Conservation (phyloP, 2,888 invertebrate genomes). For the Octodonta nipae region DNA sequence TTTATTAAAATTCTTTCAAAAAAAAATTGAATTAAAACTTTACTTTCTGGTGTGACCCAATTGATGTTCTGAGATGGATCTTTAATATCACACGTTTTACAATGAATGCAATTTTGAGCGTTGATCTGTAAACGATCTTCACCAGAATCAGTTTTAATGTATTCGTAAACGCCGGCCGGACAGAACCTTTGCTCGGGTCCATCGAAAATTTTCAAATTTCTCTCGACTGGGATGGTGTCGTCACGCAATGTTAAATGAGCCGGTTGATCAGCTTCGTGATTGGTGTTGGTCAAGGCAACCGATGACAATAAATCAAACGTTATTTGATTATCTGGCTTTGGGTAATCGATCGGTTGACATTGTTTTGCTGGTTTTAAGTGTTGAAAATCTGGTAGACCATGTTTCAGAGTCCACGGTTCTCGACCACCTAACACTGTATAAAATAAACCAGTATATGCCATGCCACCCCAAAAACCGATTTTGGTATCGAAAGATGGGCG, state of each 20-base stretch:
- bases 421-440: conserved; percentile 72
- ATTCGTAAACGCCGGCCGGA: conserved; percentile 98
- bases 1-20: too few species aligned
- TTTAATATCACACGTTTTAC: conserved; percentile 99
- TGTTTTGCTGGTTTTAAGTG: conserved; percentile 73
- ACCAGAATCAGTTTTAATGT: conserved; percentile 77
- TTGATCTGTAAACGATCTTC: conserved; percentile 88
- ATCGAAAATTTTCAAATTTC: conserved; percentile 72
- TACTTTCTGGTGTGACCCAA: conserved; percentile 98
- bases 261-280: conserved; percentile 96
- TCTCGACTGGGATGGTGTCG: conserved; percentile 77
- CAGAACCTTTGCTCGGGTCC: conserved; percentile 96
- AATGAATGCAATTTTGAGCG: conserved; percentile 98
- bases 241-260: conserved; percentile 85
- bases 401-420: conserved; percentile 94
- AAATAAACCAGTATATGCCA: conserved; percentile 72
- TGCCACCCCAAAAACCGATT: conserved; percentile 62
- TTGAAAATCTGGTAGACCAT: conserved; percentile 71
- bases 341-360: conserved; percentile 80
- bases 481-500: conserved; percentile 87
- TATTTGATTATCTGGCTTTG: conserved; percentile 89
- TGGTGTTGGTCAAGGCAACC: conserved; percentile 93
- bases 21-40: too few species aligned
- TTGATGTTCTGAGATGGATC: conserved; percentile 98
- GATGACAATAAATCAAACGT: conserved; percentile 93